Base-by-base conservation (phyloP, 1,140 invertebrate species). In the Wiebesia pumilae region DNA sequence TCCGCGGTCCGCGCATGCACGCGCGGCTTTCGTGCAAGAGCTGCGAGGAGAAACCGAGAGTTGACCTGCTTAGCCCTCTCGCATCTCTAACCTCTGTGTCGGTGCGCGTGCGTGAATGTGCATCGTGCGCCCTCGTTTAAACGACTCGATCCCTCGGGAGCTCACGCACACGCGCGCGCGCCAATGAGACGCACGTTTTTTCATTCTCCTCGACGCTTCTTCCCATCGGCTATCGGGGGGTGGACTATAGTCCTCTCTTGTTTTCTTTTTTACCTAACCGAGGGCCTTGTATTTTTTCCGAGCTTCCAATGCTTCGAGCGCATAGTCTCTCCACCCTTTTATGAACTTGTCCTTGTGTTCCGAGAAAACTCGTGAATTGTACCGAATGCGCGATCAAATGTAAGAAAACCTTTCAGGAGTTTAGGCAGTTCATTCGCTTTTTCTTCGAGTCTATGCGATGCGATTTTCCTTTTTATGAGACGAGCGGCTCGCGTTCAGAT, bases 31-130 rank as follows among this genome's bases (percentile, higher is more conserved):
- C 30, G 33, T 73, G 75, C 40, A 14, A 51, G 40, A 47, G 75
- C 21, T 14, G 69, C 33, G 47, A 19, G 38, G 77, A 81, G 84
- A 81, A 85, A 73, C 77, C 84, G 67, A 54, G 54, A 90, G 90
- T 90, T 92, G 90, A 87, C 89, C 87, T 91, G 89, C 89, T 83
- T 89, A 90, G 90, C 88, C 88, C 88, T 90, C 89, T 65, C 54
- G 54, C 54, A 16, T 83, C 80, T 33, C 30, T 54, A 3, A 12
- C 62, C 33, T 65, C 24, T 3, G 16, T 27, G 10, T 62, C 24
- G 21, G 10, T 62, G 58, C 24, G 58, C 24, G 21, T 27, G 58
- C 77, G 77, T 35, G 4, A 4, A 38, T 80, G 78, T 62, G 78
- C 78, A 80, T 75, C 77, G 27, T 40, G 16, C 71, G 38, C 19